Conservation (phyloP, 1,140 invertebrate genomes). For the Dinothrombium tinctorium region DNA sequence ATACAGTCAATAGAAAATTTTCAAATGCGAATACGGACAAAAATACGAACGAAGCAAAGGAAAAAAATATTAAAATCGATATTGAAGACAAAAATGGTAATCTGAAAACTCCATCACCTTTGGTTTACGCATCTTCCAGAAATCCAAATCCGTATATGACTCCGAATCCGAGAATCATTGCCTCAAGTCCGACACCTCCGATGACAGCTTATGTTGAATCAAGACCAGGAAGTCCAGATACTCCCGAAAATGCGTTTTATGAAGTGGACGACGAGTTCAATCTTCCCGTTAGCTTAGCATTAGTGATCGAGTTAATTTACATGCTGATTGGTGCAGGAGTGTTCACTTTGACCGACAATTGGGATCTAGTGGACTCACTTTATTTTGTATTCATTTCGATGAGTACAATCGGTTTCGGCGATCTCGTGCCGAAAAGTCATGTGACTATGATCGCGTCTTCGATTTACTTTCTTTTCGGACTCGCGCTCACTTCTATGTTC, state of each 20-base stretch:
- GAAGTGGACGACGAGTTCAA: slow-evolving; percentile 73
- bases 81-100: no score
- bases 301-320: slow-evolving; percentile 52
- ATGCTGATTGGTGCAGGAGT: slow-evolving; percentile 54
- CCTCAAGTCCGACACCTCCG: slow-evolving; percentile 1
- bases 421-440: slow-evolving; percentile 61
- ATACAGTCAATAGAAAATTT: no score
- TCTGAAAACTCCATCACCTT: no score
- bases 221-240: not conserved
- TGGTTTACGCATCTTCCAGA: no score
- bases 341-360: slow-evolving; percentile 53
- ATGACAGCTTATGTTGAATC: slow-evolving; percentile 22
- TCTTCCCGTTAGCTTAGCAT: slow-evolving; percentile 59
- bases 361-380: slow-evolving; percentile 65
- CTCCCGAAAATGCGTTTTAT: slow-evolving; percentile 9
- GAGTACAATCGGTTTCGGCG: slow-evolving; percentile 79
- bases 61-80: no score
- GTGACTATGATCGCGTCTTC: slow-evolving; percentile 78
- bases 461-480: slow-evolving; percentile 72
- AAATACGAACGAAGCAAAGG: no score
- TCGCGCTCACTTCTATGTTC: slow-evolving; percentile 84
- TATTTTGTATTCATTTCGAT: slow-evolving; percentile 88
- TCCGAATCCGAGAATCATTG: not conserved
- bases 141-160: no score
- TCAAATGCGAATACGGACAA: no score